Percentiles rank a stretch among this genome's conserved stretches.
Evolutionary conservation across 2,888 invertebrate genomes (phyloP).

Genomic region (Thysanoteuthis rhombus): DNA sequence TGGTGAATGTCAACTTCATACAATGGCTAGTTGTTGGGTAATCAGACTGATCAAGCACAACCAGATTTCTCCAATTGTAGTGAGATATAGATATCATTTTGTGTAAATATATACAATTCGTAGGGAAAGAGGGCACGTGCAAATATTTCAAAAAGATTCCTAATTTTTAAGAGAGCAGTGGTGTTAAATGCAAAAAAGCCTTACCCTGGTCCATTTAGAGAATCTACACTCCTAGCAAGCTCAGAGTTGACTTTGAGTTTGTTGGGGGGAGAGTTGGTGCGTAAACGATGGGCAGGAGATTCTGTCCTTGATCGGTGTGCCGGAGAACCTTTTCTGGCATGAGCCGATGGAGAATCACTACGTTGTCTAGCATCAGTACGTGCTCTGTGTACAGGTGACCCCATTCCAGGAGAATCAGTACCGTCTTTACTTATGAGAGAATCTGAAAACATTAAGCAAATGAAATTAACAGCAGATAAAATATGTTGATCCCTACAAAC

Average conservation of each 20-base stretch:
- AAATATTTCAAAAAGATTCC: too few species aligned
- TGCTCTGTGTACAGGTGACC: not conserved
- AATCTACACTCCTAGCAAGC: conserved; percentile 2
- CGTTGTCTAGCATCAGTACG: not conserved
- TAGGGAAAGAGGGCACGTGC: too few species aligned
- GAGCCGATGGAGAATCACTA: not conserved
- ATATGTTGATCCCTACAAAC: not conserved
- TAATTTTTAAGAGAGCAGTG: too few species aligned
- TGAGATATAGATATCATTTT: too few species aligned
- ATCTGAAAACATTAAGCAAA: not conserved
- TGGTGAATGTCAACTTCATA: too few species aligned
- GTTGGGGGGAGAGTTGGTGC: not conserved
- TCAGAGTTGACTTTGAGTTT: conserved; percentile 26
- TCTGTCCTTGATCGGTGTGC: not conserved
- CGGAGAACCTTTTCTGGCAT: not conserved
- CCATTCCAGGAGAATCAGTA: not conserved
- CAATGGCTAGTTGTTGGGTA: too few species aligned
- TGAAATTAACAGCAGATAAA: not conserved
- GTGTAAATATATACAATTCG: too few species aligned
- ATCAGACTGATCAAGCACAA: too few species aligned
- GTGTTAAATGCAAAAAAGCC: not conserved
- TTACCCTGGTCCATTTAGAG: conserved; percentile 18
- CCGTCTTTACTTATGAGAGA: not conserved
- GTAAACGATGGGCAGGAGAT: not conserved
- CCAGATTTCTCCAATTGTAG: too few species aligned